These are phyloP conservation scores for Venturia canescens DNA, from an alignment of 1,140 invertebrate genomes.

Conservation along the genomic window DNA sequence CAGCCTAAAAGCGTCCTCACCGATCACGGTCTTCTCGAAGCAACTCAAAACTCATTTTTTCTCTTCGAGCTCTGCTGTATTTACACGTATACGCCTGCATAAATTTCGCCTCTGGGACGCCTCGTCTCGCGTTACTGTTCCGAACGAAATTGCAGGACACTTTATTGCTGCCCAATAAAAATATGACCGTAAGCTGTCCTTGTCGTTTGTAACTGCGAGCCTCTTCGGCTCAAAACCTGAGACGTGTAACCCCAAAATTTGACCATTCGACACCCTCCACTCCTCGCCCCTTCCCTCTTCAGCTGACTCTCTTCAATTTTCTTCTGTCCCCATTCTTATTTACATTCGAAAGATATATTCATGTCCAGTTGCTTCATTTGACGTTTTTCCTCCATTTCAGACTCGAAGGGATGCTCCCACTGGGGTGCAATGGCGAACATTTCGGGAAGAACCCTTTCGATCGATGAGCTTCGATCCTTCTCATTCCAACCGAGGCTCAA, in stretches of 20 bases:
- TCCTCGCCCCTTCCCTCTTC: not conserved
- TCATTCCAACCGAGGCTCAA: too few species aligned
- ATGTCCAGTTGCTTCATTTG: not conserved
- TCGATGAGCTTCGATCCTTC: too few species aligned
- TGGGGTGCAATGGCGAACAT: too few species aligned
- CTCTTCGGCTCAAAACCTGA: not conserved
- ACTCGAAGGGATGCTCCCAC: too few species aligned
- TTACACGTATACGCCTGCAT: conserved; percentile 13
- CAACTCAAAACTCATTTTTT: not conserved
- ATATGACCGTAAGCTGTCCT: conserved; percentile 34
- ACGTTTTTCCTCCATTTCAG: too few species aligned
- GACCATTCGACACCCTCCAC: not conserved
- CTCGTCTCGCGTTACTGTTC: conserved; percentile 42
- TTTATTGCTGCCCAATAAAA: conserved; percentile 53
- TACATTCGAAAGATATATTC: not conserved
- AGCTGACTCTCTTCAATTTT: not conserved
- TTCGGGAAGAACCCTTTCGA: too few species aligned
- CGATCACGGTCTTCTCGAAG: not conserved
- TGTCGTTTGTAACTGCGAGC: not conserved
- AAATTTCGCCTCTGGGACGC: not conserved
- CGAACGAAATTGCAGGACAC: conserved; percentile 43
- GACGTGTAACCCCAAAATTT: conserved; percentile 19
- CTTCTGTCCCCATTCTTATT: not conserved
- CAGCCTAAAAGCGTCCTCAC: not conserved
- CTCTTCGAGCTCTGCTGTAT: not conserved